Conservation (phyloP, 2,797 vertebrate species). For the Hoplostethus mediterraneus region DNA sequence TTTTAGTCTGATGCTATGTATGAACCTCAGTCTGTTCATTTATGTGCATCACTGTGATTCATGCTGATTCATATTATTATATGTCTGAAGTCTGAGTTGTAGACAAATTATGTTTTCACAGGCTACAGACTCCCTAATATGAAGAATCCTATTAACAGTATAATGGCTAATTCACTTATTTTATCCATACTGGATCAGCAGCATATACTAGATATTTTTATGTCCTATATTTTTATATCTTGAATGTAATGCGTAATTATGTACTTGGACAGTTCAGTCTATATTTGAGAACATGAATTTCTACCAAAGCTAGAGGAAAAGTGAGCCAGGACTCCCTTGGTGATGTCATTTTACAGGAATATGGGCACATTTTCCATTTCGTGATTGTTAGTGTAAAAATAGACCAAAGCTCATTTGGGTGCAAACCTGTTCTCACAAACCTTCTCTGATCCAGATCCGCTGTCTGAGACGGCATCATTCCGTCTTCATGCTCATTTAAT, state of each 20-base stretch:
- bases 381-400: too few species aligned
- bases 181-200: too few species aligned
- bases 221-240: background rate
- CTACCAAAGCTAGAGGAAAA: constrained; percentile 13
- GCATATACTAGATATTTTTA: background rate
- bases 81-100: background rate
- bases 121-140: background rate
- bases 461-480: too few species aligned
- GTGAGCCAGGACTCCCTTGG: constrained; percentile 10
- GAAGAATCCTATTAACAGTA: too few species aligned
- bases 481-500: background rate
- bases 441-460: too few species aligned
- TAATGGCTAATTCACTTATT: too few species aligned
- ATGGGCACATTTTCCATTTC: too few species aligned
- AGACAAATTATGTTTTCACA: background rate
- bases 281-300: constrained; percentile 7
- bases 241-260: background rate
- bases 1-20: constrained; percentile 36
- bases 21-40: too few species aligned
- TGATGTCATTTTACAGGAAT: constrained; percentile 12
- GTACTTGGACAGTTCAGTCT: constrained; percentile 18
- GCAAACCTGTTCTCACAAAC: too few species aligned
- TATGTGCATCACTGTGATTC: too few species aligned
- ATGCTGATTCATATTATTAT: background rate
- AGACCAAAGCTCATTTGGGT: too few species aligned